Percentiles rank a stretch among this genome's conserved stretches.
Evolutionary conservation across 2,113 vertebrate genomes (phyloP).

Genomic region (Elaphurus davidianus): DNA sequence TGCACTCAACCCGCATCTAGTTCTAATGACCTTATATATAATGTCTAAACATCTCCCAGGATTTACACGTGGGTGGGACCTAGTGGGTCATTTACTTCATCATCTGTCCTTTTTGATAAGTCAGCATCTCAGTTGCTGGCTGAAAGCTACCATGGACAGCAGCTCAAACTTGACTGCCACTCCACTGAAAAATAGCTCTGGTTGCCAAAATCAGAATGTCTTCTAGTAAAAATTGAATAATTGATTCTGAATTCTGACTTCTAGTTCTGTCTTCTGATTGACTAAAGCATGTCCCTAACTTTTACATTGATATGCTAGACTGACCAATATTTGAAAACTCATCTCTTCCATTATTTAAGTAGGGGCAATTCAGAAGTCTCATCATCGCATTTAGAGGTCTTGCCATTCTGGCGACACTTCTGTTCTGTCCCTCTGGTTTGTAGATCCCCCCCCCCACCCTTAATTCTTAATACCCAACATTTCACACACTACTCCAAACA

Average conservation of each 20-base stretch:
- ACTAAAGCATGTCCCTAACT: accelerated
- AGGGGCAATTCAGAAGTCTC: not conserved
- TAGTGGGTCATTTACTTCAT: not conserved
- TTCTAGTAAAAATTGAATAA: not conserved
- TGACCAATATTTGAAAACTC: not conserved
- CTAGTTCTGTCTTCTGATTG: not conserved
- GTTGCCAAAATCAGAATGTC: not conserved
- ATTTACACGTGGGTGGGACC: not conserved
- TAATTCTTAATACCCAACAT: not conserved
- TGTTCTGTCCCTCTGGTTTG: not conserved
- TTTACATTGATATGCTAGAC: accelerated
- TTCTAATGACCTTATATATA: not conserved
- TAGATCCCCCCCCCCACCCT: not conserved
- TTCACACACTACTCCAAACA: not conserved
- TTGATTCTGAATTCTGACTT: not conserved
- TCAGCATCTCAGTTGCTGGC: not conserved
- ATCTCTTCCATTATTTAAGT: not conserved
- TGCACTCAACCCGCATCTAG: not conserved
- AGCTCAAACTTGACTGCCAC: not conserved
- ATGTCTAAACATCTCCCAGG: accelerated
- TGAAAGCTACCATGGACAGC: not conserved
- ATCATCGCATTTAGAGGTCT: accelerated
- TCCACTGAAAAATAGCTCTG: accelerated
- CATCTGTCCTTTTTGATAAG: not conserved
- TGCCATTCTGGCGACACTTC: not conserved